Conservation (phyloP, 2,797 vertebrate species). For the Cyclura pinguis region DNA sequence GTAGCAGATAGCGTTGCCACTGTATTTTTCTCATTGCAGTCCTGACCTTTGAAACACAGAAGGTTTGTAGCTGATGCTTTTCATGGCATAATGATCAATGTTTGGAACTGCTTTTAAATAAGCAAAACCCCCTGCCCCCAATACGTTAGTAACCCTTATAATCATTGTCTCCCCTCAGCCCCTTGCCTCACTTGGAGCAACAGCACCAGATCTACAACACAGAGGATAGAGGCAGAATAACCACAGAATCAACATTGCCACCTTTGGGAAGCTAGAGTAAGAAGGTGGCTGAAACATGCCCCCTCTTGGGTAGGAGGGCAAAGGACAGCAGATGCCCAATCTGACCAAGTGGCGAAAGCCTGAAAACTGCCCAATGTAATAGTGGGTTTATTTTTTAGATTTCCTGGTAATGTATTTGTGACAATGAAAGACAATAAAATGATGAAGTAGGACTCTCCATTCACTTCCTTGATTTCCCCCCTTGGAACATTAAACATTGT, state of each 20-base stretch:
- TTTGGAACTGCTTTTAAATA: background rate
- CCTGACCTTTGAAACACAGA: background rate
- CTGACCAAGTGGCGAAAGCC: background rate
- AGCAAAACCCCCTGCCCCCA: background rate
- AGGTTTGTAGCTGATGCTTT: background rate
- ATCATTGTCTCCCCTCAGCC: background rate
- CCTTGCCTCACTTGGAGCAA: background rate
- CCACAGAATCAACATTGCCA: background rate
- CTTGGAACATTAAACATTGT: background rate
- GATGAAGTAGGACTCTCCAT: background rate
- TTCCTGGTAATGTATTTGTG: background rate
- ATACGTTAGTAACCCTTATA: background rate
- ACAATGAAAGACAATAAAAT: background rate
- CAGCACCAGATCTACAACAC: background rate
- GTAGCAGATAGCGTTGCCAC: background rate
- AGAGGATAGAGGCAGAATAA: background rate
- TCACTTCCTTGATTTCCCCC: background rate
- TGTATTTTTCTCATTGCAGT: background rate
- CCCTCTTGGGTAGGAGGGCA: background rate
- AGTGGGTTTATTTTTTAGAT: background rate
- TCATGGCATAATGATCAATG: background rate
- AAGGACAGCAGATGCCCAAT: background rate
- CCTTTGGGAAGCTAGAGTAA: background rate
- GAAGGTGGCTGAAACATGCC: background rate
- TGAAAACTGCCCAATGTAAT: background rate